A percentile compares a stretch with the other conserved stretches of the same genome.
phyloP scores from a whole-genome alignment of 2,113 vertebrate species.

The Sceloporus tristichus region DNA sequence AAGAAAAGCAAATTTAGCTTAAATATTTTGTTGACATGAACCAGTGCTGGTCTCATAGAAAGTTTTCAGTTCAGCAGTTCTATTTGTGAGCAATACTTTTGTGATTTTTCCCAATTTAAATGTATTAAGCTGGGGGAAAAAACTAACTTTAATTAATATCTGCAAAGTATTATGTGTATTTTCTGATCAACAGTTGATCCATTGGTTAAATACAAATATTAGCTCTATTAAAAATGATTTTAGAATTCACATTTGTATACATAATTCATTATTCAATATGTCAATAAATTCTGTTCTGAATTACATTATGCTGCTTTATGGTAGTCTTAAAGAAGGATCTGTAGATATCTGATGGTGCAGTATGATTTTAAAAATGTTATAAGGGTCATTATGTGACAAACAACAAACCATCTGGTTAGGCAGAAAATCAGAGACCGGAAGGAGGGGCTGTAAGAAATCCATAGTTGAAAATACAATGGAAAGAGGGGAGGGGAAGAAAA shows the following conservation, averaged over 20 bases:
- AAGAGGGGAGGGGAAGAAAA: neutral
- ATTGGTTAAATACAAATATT: constrained; percentile 10
- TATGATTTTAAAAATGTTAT: neutral
- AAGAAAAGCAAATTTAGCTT: neutral
- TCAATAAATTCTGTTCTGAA: neutral
- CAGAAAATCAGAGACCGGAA: neutral
- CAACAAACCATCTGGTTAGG: constrained; percentile 1
- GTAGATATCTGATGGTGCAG: neutral
- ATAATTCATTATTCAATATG: constrained; percentile 3
- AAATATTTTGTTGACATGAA: constrained; percentile 3
- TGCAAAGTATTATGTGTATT: neutral
- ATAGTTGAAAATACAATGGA: neutral
- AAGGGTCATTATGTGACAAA: neutral
- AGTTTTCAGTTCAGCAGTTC: neutral
- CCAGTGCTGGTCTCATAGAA: neutral
- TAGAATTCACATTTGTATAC: neutral
- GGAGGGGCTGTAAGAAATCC: neutral
- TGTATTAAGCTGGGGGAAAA: neutral
- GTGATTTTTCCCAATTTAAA: constrained; percentile 2
- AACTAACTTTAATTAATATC: neutral
- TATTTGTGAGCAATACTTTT: neutral
- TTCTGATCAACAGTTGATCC: neutral
- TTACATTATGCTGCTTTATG: neutral
- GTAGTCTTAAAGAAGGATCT: neutral
- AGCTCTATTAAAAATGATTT: neutral